Evolutionary conservation across 2,113 vertebrate genomes (phyloP).

Genomic region (Nothobranchius kuhntae): DNA sequence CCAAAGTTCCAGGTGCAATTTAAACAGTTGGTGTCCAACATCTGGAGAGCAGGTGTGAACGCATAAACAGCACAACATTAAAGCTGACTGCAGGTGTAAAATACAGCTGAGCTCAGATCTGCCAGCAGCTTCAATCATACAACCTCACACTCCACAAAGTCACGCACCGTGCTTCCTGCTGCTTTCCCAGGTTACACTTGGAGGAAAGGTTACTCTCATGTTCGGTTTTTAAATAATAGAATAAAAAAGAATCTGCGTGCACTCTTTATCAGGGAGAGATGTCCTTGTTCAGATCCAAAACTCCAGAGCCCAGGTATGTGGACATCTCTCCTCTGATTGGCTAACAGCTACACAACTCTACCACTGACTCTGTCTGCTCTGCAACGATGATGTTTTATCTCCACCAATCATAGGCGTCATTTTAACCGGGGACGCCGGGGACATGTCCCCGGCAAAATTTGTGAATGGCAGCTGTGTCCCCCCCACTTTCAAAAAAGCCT

Average conservation of each 20-base stretch:
- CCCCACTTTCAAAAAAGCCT: no score
- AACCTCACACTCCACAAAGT: slow-evolving; percentile 6
- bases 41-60: slow-evolving; percentile 61
- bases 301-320: no score
- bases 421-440: no score
- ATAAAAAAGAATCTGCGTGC: not conserved
- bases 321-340: no score
- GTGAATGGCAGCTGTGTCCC: no score
- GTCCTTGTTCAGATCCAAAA: not conserved
- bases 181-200: not conserved
- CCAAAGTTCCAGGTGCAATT: slow-evolving; percentile 37
- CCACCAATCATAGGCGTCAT: no score
- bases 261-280: not conserved
- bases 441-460: no score
- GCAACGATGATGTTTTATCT: no score
- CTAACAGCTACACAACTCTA: no score
- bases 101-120: not conserved
- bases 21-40: slow-evolving; percentile 46
- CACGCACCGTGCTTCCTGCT: slow-evolving; percentile 6
- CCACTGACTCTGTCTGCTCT: no score
- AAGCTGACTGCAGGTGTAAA: slow-evolving; percentile 47
- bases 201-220: not conserved
- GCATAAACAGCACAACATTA: slow-evolving; percentile 59
- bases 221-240: not conserved
- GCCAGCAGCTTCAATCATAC: not conserved